Base-by-base conservation (phyloP, 2,797 vertebrate genomes). In the Clarias pachynema region DNA sequence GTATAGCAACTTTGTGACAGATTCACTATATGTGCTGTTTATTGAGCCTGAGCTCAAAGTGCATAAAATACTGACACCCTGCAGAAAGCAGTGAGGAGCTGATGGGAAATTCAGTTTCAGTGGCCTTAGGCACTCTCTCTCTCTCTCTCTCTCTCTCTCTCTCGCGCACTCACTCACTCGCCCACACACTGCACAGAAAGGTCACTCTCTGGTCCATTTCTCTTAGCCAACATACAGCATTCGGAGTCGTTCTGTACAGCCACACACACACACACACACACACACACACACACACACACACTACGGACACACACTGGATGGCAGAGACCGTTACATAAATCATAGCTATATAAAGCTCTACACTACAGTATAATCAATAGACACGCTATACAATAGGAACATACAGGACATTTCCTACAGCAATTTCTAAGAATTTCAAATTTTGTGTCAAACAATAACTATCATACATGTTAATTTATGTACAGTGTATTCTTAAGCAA, bases 141-240 rank as follows among this genome's bases (percentile, higher is more conserved):
- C 77, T 44, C 69, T 44, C 37, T 44, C 40, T n/a, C 40, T 49
- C 70, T 26, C 74, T 79, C 63, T 4, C 53, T 85, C 79, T 83
- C 87, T 87, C 88, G 84, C 92, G 93, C 92, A 92, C 93, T 79
- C 63, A 7, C 53, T 85, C 79, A 84, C 87, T 87, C 88, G 84
- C 92, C 93, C 92, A 92, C 93, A 90, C 90, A 91, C 91, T 92
- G 91, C 92, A 93, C 91, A 90, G 91, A 89, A 94, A 93, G 93
- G 93, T 93, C 94, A 94, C 90, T 91, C 92, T 91, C 91, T 93
- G 92, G 92, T 94, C 93, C 92, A 74, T 31, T 84, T 79, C 86
- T 68, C 78, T 84, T 73, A 79, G 24, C 60, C 44, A 87, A 82
- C 20, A 69, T 29, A 69, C 78, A 82, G 12, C 44, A 62, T 72